These are phyloP conservation scores for Coendou prehensilis DNA, from an alignment of 2,797 vertebrate species.

Conservation along the genomic window DNA sequence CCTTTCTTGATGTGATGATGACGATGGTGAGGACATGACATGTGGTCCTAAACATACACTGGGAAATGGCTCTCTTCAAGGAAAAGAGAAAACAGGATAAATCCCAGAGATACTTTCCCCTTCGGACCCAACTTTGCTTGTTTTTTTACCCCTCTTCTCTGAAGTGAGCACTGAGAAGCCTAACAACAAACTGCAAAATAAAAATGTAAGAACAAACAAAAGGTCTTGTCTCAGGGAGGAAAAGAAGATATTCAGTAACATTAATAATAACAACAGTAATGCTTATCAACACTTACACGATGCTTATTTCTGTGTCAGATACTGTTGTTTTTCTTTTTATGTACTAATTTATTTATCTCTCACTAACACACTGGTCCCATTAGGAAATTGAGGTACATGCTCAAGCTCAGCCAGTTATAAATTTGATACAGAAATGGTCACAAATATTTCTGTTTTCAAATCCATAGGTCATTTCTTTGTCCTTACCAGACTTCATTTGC, in stretches of 20 bases:
- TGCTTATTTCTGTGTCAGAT: background rate
- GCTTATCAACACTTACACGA: background rate
- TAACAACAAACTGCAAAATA: no score
- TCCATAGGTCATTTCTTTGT: conserved; percentile 17
- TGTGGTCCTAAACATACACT: background rate
- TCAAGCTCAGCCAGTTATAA: background rate
- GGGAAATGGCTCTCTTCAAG: background rate
- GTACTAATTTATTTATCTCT: background rate
- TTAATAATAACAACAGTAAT: background rate
- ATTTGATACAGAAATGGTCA: conserved; percentile 32
- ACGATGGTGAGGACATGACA: background rate
- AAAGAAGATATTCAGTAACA: background rate
- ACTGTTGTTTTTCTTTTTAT: background rate
- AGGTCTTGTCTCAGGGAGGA: background rate
- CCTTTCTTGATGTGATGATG: background rate
- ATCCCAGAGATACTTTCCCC: background rate
- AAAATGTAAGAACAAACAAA: background rate
- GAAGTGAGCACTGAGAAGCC: no score
- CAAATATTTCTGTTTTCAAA: conserved; percentile 42
- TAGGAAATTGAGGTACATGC: background rate
- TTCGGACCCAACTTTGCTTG: no score
- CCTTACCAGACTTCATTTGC: background rate
- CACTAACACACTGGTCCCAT: background rate
- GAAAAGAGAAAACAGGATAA: background rate
- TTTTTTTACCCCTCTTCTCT: no score